Conservation (phyloP, 2,113 vertebrate genomes). For the Gymnocephalus cernua region DNA sequence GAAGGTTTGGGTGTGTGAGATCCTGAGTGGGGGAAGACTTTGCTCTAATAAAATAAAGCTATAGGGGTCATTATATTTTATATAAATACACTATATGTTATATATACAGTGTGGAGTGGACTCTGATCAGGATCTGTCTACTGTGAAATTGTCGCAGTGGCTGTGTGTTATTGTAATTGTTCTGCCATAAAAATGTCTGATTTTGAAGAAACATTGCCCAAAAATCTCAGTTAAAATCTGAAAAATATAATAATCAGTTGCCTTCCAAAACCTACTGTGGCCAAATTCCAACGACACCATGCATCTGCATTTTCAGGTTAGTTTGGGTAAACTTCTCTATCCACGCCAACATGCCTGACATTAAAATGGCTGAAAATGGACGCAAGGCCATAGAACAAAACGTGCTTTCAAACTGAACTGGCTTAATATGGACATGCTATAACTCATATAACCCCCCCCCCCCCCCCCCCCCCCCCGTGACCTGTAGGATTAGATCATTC, state of each 20-base stretch:
- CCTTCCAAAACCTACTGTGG: background rate
- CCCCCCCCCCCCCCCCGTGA: no score
- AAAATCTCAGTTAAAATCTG: background rate
- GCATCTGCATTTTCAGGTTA: background rate
- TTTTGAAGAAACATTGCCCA: background rate
- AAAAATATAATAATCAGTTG: background rate
- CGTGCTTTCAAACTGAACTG: background rate
- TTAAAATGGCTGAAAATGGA: background rate
- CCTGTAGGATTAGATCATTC: slow-evolving; percentile 14
- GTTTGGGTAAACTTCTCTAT: background rate
- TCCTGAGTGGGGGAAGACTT: background rate
- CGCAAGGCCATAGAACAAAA: no score
- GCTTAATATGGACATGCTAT: background rate
- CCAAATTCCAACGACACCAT: no score
- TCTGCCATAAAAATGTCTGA: background rate
- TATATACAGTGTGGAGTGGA: no score
- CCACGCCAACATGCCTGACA: background rate
- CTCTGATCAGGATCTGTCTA: background rate
- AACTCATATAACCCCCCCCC: no score
- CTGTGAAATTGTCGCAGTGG: background rate
- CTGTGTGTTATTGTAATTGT: background rate
- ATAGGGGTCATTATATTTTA: background rate
- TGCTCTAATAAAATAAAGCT: background rate
- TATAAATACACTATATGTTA: background rate
- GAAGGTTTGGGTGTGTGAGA: background rate